Conservation (phyloP, 1,140 invertebrate genomes). For the Akabosia matsudoensis region DNA sequence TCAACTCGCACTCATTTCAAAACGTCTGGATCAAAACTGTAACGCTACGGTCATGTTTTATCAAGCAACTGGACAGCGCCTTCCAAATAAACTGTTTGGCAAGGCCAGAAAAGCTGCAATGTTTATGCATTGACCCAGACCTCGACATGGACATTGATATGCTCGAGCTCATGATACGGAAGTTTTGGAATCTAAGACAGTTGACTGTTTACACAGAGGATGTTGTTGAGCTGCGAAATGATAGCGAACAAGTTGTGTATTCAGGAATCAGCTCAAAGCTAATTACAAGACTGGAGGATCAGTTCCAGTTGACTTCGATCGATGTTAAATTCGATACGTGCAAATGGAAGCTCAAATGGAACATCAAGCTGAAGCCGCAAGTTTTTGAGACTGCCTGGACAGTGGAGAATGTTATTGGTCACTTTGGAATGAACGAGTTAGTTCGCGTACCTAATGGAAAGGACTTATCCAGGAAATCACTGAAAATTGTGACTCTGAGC, state of each 20-base stretch:
- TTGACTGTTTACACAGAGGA: not conserved
- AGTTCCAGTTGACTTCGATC: not conserved
- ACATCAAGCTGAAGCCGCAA: constrained; percentile 6
- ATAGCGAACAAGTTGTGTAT: not conserved
- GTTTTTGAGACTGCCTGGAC: not conserved
- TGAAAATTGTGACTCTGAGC: not conserved
- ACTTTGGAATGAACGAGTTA: not conserved
- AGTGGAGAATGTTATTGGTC: not conserved
- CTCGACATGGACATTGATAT: not conserved
- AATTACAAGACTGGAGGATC: not conserved
- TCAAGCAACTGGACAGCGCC: not conserved
- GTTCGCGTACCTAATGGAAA: not conserved
- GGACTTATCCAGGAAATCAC: not conserved
- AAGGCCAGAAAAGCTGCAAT: constrained; percentile 3
- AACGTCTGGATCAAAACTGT: not conserved
- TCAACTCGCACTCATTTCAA: not conserved
- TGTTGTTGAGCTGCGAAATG: not conserved
- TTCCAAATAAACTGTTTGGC: not conserved
- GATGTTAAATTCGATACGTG: constrained; percentile 10
- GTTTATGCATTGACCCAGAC: not conserved
- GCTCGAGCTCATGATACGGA: not conserved
- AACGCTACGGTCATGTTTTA: not conserved
- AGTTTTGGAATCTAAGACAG: not conserved
- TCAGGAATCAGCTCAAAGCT: not conserved
- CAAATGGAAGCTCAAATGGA: constrained; percentile 17